These are phyloP conservation scores for Lissocephala sabroskyi DNA, from an alignment of 2,888 invertebrate genomes.

Conservation along the genomic window DNA sequence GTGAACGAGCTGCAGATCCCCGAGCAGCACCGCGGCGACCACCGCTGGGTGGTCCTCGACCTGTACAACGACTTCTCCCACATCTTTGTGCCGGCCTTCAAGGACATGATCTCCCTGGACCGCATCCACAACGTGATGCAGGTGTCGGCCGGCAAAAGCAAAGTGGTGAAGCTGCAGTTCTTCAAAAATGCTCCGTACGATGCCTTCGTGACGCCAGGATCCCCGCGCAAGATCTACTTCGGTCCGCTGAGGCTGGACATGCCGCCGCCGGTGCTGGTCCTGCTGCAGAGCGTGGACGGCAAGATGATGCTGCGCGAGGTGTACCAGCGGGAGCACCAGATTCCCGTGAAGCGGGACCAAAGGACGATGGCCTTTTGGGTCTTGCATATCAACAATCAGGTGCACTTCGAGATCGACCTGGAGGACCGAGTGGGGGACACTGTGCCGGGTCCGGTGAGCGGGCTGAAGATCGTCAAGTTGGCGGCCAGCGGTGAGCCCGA, in stretches of 20 bases:
- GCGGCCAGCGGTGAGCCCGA: neutral
- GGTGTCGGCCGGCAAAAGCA: slow-evolving; percentile 50
- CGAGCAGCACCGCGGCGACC: slow-evolving; percentile 47
- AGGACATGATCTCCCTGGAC: slow-evolving; percentile 67
- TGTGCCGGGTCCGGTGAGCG: neutral
- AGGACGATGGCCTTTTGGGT: slow-evolving; percentile 69
- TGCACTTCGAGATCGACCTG: slow-evolving; percentile 54
- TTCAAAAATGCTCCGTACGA: slow-evolving; percentile 62
- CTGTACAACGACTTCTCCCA: slow-evolving; percentile 71
- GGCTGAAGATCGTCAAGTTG: neutral
- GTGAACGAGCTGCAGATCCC: slow-evolving; percentile 61
- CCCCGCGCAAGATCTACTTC: slow-evolving; percentile 67
- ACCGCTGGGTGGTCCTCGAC: slow-evolving; percentile 70
- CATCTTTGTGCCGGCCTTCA: slow-evolving; percentile 69
- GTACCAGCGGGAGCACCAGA: slow-evolving; percentile 62
- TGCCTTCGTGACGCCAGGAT: slow-evolving; percentile 66
- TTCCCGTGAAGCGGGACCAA: slow-evolving; percentile 32
- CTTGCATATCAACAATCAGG: slow-evolving; percentile 53
- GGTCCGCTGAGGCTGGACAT: slow-evolving; percentile 62
- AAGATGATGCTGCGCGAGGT: slow-evolving; percentile 70
- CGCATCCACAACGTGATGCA: slow-evolving; percentile 67
- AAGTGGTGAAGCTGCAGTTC: slow-evolving; percentile 68
- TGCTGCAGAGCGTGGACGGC: slow-evolving; percentile 69
- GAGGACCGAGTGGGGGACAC: neutral
- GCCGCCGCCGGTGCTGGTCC: slow-evolving; percentile 57